Evolutionary conservation across 2,888 invertebrate genomes (phyloP).

Genomic region (Dicranocentrus wangi): DNA sequence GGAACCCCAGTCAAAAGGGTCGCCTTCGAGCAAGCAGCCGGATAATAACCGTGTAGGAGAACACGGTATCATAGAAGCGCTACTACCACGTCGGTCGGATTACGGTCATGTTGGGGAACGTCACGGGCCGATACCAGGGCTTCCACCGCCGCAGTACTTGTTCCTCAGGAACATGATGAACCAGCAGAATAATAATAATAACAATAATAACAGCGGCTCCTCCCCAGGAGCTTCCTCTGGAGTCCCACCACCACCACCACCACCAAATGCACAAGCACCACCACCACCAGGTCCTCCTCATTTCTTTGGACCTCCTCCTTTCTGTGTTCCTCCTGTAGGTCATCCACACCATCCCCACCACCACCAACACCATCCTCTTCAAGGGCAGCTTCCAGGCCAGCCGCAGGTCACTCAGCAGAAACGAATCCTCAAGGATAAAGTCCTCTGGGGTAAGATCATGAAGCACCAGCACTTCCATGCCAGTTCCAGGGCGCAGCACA

Average conservation of each 20-base stretch:
- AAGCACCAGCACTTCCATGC: constrained; percentile 6
- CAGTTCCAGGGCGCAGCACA: constrained; percentile 84
- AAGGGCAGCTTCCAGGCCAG: background rate
- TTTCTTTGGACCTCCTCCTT: no score
- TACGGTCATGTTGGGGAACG: no score
- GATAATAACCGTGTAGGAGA: no score
- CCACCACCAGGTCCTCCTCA: no score
- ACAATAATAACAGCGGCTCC: no score
- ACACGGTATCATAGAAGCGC: no score
- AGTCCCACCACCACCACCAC: constrained; percentile 29
- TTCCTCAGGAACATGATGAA: constrained; percentile 20
- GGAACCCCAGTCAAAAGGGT: background rate
- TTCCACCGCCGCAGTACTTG: constrained; percentile 13
- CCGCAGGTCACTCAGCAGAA: no score
- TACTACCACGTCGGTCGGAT: no score
- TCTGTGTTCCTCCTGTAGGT: no score
- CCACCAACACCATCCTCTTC: background rate
- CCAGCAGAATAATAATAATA: no score
- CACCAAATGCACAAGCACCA: no score
- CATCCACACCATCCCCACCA: background rate
- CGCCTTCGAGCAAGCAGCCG: background rate
- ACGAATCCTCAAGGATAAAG: background rate
- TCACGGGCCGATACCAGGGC: background rate
- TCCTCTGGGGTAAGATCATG: constrained; percentile 21
- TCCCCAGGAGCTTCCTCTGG: background rate